Conservation (phyloP, 2,888 invertebrate genomes). For the Drosophila rellima region DNA sequence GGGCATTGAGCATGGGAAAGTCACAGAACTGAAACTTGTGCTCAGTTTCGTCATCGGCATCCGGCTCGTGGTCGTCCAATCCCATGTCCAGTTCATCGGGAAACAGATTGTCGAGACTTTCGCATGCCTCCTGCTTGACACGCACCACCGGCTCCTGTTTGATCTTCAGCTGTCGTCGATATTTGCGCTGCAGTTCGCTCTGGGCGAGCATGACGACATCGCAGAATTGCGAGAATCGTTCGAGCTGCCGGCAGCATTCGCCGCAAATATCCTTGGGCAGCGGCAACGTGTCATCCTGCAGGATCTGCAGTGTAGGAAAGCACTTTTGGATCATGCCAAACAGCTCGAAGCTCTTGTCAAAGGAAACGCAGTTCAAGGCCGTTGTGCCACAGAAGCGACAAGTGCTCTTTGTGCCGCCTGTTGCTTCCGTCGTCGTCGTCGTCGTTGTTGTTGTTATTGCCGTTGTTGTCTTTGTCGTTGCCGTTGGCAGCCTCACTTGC, state of each 20-base stretch:
- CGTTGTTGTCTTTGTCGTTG: background rate
- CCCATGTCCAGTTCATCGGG: slow-evolving; percentile 78
- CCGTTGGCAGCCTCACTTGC: slow-evolving; percentile 37
- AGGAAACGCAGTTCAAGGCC: slow-evolving; percentile 77
- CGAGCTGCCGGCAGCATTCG: slow-evolving; percentile 78
- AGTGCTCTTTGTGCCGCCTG: slow-evolving; percentile 60
- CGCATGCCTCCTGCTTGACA: slow-evolving; percentile 85
- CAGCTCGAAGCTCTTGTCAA: slow-evolving; percentile 83
- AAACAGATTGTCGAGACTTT: slow-evolving; percentile 81
- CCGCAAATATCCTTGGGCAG: slow-evolving; percentile 84
- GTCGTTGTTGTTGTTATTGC: background rate
- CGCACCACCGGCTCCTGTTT: slow-evolving; percentile 85
- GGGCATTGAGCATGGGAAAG: slow-evolving; percentile 83
- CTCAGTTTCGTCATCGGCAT: slow-evolving; percentile 71
- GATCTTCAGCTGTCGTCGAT: slow-evolving; percentile 83
- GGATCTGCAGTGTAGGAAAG: slow-evolving; percentile 84
- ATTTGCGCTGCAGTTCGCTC: slow-evolving; percentile 80
- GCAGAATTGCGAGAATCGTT: slow-evolving; percentile 83
- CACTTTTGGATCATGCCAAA: slow-evolving; percentile 85
- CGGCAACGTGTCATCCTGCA: slow-evolving; percentile 83
- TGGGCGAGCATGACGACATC: slow-evolving; percentile 84
- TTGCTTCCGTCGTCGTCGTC: background rate
- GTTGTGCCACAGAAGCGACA: slow-evolving; percentile 83
- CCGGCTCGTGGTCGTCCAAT: slow-evolving; percentile 72
- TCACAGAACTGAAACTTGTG: slow-evolving; percentile 84